Conservation (phyloP, 1,140 invertebrate species). For the Lethrus apterus region DNA sequence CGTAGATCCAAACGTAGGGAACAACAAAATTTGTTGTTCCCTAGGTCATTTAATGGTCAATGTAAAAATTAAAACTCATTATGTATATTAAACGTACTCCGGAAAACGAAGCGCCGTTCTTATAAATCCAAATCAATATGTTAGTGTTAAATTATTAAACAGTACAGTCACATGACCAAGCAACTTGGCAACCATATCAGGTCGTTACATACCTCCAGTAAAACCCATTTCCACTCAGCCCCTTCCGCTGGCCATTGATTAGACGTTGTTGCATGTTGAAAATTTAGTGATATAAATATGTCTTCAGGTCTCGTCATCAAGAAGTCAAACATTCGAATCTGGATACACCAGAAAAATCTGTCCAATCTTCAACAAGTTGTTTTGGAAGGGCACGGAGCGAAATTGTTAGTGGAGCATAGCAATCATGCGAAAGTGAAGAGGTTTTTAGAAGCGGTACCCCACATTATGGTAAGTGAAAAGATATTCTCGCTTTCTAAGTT, state of each 20-base stretch:
- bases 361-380: slow-evolving; percentile 73
- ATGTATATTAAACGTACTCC: too few relatives aligned
- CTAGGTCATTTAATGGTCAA: neutral
- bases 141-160: slow-evolving; percentile 32
- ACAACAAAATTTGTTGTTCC: neutral
- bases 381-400: slow-evolving; percentile 79
- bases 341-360: slow-evolving; percentile 85
- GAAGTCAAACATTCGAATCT: slow-evolving; percentile 80
- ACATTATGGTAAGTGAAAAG: slow-evolving; percentile 71
- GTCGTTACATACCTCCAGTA: neutral
- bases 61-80: too few relatives aligned
- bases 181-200: neutral
- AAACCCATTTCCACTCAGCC: slow-evolving; percentile 9
- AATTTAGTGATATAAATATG: slow-evolving; percentile 5
- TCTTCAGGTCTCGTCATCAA: slow-evolving; percentile 61
- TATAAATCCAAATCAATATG: neutral
- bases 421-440: slow-evolving; percentile 70
- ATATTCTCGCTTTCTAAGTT: too few relatives aligned
- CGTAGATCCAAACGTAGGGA: neutral
- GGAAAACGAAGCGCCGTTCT: too few relatives aligned
- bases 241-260: too few relatives aligned
- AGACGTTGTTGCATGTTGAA: slow-evolving; percentile 2
- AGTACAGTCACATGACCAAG: slow-evolving; percentile 30
- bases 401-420: slow-evolving; percentile 72
- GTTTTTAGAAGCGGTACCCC: slow-evolving; percentile 78